Conservation (phyloP, 2,888 invertebrate genomes). For the Halocaridina rubra region DNA sequence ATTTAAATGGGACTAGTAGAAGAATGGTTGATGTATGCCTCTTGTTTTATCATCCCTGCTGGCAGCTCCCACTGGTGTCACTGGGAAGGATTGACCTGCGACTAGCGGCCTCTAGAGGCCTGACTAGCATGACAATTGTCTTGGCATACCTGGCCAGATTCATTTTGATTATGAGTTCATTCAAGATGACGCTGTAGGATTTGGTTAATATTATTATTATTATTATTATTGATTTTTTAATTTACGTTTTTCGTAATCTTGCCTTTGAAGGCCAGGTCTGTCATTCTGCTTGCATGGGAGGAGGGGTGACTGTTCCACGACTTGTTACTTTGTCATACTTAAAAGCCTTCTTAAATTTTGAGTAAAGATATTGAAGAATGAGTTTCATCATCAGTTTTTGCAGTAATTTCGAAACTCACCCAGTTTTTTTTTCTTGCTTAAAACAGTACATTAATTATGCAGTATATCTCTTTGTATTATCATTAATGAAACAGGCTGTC, state of each 20-base stretch:
- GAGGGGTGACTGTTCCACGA: slow-evolving; percentile 42
- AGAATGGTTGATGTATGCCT: not conserved
- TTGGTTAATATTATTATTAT: not conserved
- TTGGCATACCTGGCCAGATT: not conserved
- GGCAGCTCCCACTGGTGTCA: slow-evolving; percentile 37
- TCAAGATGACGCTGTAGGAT: not conserved
- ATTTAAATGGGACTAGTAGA: not conserved
- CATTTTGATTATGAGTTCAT: not conserved
- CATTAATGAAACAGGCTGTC: slow-evolving; percentile 1
- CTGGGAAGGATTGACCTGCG: slow-evolving; percentile 27
- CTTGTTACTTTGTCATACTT: slow-evolving; percentile 43
- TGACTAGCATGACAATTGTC: slow-evolving; percentile 29
- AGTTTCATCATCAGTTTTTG: slow-evolving; percentile 33
- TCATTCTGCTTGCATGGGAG: slow-evolving; percentile 32
- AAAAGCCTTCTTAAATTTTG: slow-evolving; percentile 26
- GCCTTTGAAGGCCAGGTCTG: not conserved
- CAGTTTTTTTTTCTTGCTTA: slow-evolving; percentile 17
- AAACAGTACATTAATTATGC: too few species aligned
- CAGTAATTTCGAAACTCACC: slow-evolving; percentile 30
- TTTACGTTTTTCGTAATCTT: not conserved
- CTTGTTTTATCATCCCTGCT: slow-evolving; percentile 36
- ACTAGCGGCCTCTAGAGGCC: slow-evolving; percentile 35
- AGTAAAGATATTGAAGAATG: slow-evolving; percentile 2
- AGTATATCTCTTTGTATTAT: too few species aligned
- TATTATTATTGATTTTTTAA: not conserved